Percentiles rank a stretch among this genome's conserved stretches.
Evolutionary conservation across 2,797 vertebrate genomes (phyloP).

Genomic region (Ptychadena robeensis): DNA sequence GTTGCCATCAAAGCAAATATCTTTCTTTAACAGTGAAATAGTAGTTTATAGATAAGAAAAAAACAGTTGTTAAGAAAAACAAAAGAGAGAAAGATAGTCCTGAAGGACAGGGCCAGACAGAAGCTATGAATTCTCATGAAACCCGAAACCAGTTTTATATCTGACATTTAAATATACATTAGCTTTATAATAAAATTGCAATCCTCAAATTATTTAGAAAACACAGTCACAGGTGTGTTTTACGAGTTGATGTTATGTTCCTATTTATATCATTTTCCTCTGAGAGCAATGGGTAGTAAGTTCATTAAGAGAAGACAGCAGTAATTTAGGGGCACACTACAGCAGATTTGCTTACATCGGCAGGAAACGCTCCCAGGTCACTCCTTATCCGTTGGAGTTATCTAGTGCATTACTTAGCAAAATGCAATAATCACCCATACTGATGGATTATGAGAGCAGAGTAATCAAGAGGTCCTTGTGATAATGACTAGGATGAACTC

Average conservation of each 20-base stretch:
- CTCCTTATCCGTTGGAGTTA: conserved; percentile 48
- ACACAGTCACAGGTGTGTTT: not conserved
- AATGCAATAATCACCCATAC: conserved; percentile 58
- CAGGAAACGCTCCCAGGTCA: conserved; percentile 54
- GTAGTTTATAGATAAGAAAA: not conserved
- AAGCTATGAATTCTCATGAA: not conserved
- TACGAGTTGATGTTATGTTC: conserved; percentile 22
- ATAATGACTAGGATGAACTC: conserved; percentile 54
- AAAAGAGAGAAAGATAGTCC: not conserved
- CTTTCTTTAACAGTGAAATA: not conserved
- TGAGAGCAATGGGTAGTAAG: conserved; percentile 12
- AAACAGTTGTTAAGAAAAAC: not conserved
- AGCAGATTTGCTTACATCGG: conserved; percentile 59
- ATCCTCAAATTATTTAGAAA: not conserved
- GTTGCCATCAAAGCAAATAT: not conserved
- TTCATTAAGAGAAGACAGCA: conserved; percentile 36
- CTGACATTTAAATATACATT: not conserved
- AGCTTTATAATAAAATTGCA: conserved; percentile 4
- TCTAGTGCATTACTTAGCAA: conserved; percentile 47
- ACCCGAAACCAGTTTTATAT: not conserved
- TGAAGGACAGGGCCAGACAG: not conserved
- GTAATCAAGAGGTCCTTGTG: conserved; percentile 54
- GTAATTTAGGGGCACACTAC: conserved; percentile 42
- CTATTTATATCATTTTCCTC: conserved; percentile 24
- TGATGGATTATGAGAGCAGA: conserved; percentile 50